A percentile compares a stretch with the other conserved stretches of the same genome.
Evolutionary conservation across 2,888 invertebrate species (phyloP).

Genomic region (Drosophila meridionalis): DNA sequence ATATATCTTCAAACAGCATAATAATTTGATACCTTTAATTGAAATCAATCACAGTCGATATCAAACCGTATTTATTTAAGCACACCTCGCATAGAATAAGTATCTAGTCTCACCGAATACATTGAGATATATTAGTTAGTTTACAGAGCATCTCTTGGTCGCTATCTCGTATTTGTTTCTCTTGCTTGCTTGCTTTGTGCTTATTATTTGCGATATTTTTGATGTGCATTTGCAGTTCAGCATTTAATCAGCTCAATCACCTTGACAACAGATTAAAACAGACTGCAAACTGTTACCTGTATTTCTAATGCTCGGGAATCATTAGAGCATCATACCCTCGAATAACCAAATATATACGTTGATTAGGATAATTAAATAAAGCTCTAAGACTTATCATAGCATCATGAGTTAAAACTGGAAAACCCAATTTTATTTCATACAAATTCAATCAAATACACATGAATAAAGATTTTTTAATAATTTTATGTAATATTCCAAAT

Average conservation of each 20-base stretch:
- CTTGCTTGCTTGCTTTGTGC: neutral
- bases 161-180: neutral
- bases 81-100: neutral
- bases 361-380: neutral
- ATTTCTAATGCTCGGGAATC: neutral
- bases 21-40: too few relatives aligned
- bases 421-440: neutral
- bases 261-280: conserved; percentile 35
- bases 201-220: conserved; percentile 16
- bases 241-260: conserved; percentile 44
- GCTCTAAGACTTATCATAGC: neutral
- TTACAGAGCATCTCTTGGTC: neutral
- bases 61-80: neutral
- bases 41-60: neutral
- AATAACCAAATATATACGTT: neutral
- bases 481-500: too few relatives aligned
- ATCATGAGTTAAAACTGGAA: neutral
- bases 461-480: too few relatives aligned
- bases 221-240: conserved; percentile 38
- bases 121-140: neutral
- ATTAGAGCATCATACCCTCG: neutral
- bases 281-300: conserved; percentile 15
- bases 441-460: neutral
- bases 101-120: neutral
- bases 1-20: too few relatives aligned